Base-by-base conservation (phyloP, 2,113 vertebrate species). In the Microtus richardsoni region DNA sequence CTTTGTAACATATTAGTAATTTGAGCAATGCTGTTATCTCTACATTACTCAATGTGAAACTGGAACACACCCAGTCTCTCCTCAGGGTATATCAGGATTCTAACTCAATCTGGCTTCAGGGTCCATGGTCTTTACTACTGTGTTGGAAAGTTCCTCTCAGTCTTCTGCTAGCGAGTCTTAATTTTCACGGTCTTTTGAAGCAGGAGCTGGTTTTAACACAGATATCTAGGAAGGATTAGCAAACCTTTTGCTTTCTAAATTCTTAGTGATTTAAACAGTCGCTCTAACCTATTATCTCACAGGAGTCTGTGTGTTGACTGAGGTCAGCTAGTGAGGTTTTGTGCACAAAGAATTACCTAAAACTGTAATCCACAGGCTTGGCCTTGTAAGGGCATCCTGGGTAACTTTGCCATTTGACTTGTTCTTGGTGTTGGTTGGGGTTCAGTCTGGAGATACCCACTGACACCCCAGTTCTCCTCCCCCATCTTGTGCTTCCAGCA, bases 11-110 rank as follows among this genome's bases (percentile, higher is more conserved):
- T 71, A 68, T 28, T 36, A 39, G 14, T 16, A 44, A 89, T 41
- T 5, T 87, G 58, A 79, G 39, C 41, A 66, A 60, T 44, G 58
- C 71, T 70, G 26, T 88, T 47, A n/a, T 78, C 60, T 91, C 44
- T 89, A 1, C 77, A 96, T 94, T 86, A 68, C 3, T 41, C 47
- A 64, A 82, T 95, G 26, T 21, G 36, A 95, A 94, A 96, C 79
- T 58, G 89, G 85, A n/a, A 77, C 41, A 71, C n/a, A 60, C 39
- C 21, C 62, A 64, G 78, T 41, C 62, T 96, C 62, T 78, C 4
- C 44, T 30, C 24, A 3, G 2, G n/a, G 44, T 36, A 21, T 82
- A 73, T 5, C 17, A 54, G 39, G 58, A 71, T 84, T 84, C 70
- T 39, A 5, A 74, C 26, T 82, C 41, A 30, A 26, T 60, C 41